Evolutionary conservation across 2,888 invertebrate species (phyloP).

Genomic region (Orchesellides sinensis): DNA sequence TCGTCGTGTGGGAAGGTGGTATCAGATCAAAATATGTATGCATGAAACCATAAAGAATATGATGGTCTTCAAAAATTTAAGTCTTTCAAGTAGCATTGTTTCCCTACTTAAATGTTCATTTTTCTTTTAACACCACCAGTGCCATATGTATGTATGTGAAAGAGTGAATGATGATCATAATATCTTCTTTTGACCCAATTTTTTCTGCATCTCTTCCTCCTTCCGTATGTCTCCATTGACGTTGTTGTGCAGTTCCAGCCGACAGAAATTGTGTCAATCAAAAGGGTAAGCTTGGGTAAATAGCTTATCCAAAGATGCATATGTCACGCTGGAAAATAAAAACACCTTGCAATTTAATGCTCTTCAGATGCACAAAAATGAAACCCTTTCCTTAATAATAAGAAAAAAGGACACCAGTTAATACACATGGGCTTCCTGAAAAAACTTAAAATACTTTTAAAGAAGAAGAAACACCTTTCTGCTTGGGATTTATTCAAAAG

Average conservation of each 20-base stretch:
- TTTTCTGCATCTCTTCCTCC: constrained; percentile 3
- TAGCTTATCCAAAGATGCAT: not conserved
- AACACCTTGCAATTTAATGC: constrained; percentile 16
- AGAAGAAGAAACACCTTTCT: not conserved
- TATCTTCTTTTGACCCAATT: constrained; percentile 47
- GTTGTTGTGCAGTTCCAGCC: not conserved
- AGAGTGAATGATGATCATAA: constrained; percentile 30
- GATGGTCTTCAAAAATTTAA: not conserved
- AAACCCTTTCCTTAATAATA: constrained; percentile 4
- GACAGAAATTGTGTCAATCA: constrained; percentile 23
- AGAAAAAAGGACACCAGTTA: not conserved
- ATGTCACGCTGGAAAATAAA: not conserved
- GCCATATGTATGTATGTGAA: constrained; percentile 40
- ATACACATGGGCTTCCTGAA: constrained; percentile 12
- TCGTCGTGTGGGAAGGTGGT: constrained; percentile 41
- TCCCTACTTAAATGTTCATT: constrained; percentile 36
- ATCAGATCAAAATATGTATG: not conserved
- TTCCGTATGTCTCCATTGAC: not conserved
- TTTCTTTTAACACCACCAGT: constrained; percentile 52
- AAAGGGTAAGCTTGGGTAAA: not conserved
- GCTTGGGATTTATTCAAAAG: constrained; percentile 14
- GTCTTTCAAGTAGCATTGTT: not conserved
- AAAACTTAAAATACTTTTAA: constrained; percentile 2
- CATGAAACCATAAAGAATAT: not conserved
- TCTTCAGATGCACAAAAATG: not conserved